phyloP scores from a whole-genome alignment of 2,888 invertebrate genomes.

The Philereme vetulata region DNA sequence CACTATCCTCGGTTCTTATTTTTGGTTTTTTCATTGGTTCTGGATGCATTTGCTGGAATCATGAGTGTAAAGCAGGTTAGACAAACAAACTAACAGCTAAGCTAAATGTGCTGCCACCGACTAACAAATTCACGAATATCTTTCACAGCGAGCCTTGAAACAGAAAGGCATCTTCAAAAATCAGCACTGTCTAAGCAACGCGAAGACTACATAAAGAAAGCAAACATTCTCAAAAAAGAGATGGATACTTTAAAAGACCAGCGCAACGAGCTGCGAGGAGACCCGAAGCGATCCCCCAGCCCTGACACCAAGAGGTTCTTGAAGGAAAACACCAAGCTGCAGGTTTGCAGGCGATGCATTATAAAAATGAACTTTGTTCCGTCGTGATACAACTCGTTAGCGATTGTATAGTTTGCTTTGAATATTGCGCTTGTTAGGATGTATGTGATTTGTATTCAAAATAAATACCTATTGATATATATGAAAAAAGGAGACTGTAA shows the following conservation, averaged over 20 bases:
- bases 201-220: constrained; percentile 91
- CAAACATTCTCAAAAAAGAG: constrained; percentile 88
- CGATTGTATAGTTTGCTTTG: constrained; percentile 26
- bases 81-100: constrained; percentile 46
- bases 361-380: constrained; percentile 14
- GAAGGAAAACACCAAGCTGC: constrained; percentile 92
- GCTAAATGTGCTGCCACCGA: constrained; percentile 38
- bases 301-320: constrained; percentile 91
- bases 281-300: constrained; percentile 87
- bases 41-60: constrained; percentile 23
- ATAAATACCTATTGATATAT: neutral
- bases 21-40: neutral
- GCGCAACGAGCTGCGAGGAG: constrained; percentile 89
- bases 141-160: constrained; percentile 86
- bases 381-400: constrained; percentile 12
- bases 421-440: constrained; percentile 18
- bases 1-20: neutral
- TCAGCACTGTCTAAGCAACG: constrained; percentile 91
- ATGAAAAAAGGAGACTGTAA: constrained; percentile 29
- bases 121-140: constrained; percentile 11
- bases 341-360: constrained; percentile 83
- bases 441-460: neutral
- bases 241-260: constrained; percentile 91
- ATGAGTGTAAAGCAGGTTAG: constrained; percentile 32
- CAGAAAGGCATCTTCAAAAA: constrained; percentile 92